These are phyloP conservation scores for Conistra vaccinii DNA, from an alignment of 2,888 invertebrate species.

Conservation along the genomic window DNA sequence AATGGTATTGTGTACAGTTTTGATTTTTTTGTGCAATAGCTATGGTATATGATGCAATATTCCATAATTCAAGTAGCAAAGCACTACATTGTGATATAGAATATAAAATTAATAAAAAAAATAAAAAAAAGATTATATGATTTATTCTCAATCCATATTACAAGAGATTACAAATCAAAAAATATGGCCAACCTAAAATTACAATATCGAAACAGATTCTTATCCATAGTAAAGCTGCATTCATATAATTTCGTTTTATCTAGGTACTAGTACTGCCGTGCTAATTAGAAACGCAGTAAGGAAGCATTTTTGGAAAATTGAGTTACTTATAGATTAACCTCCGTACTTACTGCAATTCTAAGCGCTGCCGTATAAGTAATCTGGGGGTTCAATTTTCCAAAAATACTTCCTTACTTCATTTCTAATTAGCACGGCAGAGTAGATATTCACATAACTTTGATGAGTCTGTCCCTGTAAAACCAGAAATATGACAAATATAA, in stretches of 20 bases:
- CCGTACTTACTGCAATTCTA: too few species aligned
- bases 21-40: neutral
- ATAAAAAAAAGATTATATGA: conserved; percentile 71
- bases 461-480: conserved; percentile 46
- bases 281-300: too few species aligned
- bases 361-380: too few species aligned
- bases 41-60: neutral
- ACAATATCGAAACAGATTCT: conserved; percentile 56
- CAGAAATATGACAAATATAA: conserved; percentile 37
- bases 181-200: conserved; percentile 76
- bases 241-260: conserved; percentile 28
- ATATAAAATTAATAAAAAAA: conserved; percentile 37
- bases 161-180: conserved; percentile 75
- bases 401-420: too few species aligned
- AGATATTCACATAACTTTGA: conserved; percentile 13
- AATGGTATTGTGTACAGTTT: neutral
- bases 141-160: conserved; percentile 75
- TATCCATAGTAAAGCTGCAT: conserved; percentile 42
- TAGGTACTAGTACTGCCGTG: too few species aligned
- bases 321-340: too few species aligned
- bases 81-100: conserved; percentile 14
- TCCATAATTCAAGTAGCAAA: conserved; percentile 8
- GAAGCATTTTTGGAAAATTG: too few species aligned
- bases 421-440: too few species aligned
- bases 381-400: too few species aligned